A percentile compares a stretch with the other conserved stretches of the same genome.
phyloP scores from a whole-genome alignment of 2,113 vertebrate species.

The Notarius lentiginosus region DNA sequence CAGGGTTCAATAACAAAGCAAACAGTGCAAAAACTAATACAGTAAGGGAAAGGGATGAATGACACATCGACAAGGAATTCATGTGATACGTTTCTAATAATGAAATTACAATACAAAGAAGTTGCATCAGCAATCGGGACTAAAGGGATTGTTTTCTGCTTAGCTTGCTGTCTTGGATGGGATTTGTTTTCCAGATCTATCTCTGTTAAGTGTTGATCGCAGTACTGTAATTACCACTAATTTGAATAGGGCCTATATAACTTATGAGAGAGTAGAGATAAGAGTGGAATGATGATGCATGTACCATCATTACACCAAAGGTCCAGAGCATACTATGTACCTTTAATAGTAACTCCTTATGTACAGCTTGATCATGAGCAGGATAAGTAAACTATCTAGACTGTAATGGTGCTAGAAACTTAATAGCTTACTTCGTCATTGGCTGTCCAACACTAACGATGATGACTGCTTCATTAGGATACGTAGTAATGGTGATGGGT shows the following conservation, averaged over 20 bases:
- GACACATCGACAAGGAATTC: not conserved
- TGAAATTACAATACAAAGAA: constrained; percentile 31
- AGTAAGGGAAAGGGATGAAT: constrained; percentile 2
- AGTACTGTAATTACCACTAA: not conserved
- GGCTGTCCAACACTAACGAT: too few species aligned
- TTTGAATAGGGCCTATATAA: not conserved
- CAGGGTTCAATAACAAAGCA: not conserved
- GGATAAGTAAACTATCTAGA: not conserved
- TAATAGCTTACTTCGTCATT: not conserved
- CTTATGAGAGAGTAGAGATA: not conserved
- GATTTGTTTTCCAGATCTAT: not conserved
- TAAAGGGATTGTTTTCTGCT: constrained; percentile 34
- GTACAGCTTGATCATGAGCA: not conserved
- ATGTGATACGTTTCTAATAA: constrained; percentile 5
- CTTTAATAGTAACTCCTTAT: not conserved
- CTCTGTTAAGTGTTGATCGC: not conserved
- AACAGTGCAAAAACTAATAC: constrained; percentile 3
- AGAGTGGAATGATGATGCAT: not conserved
- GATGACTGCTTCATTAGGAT: too few species aligned
- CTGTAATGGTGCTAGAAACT: not conserved
- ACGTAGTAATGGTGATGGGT: too few species aligned
- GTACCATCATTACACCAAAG: not conserved
- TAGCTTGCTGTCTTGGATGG: not conserved
- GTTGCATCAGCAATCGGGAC: constrained; percentile 54
- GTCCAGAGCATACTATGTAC: not conserved